Percentiles rank a stretch among this genome's conserved stretches.
Conservation (phyloP, 1,140 invertebrate species). For the Drusus annulatus region DNA sequence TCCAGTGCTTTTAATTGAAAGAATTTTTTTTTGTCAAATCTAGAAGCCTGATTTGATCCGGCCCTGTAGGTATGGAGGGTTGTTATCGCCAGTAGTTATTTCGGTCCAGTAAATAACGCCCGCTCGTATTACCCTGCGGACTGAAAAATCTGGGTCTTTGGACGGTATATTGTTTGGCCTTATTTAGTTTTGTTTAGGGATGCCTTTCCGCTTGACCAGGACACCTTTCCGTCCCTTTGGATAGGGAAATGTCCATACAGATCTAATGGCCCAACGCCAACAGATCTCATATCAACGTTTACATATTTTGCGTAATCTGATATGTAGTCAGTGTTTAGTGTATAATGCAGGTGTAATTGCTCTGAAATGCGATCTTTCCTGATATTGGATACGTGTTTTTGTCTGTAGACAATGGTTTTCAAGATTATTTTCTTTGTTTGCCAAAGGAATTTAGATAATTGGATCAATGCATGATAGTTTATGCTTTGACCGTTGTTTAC, state of each 20-base stretch:
- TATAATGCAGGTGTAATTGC: slow-evolving; percentile 35
- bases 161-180: not conserved
- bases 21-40: not conserved
- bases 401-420: not conserved
- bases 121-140: slow-evolving; percentile 44
- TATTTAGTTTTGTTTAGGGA: slow-evolving; percentile 7
- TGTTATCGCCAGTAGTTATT: slow-evolving; percentile 50
- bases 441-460: too few relatives aligned
- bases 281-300: slow-evolving; percentile 13
- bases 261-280: slow-evolving; percentile 22
- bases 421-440: not conserved
- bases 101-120: slow-evolving; percentile 54
- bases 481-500: too few relatives aligned
- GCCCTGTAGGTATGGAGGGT: not conserved
- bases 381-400: slow-evolving; percentile 10
- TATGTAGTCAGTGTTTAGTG: not conserved
- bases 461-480: too few relatives aligned
- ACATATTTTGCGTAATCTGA: slow-evolving; percentile 32
- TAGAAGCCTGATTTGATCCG: too few relatives aligned
- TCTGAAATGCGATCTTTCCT: slow-evolving; percentile 18
- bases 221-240: slow-evolving; percentile 4
- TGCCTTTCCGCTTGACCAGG: slow-evolving; percentile 20
- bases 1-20: too few relatives aligned
- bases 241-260: not conserved
- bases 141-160: slow-evolving; percentile 4